Conservation (phyloP, 2,797 vertebrate genomes). For the Setipinna tenuifilis region DNA sequence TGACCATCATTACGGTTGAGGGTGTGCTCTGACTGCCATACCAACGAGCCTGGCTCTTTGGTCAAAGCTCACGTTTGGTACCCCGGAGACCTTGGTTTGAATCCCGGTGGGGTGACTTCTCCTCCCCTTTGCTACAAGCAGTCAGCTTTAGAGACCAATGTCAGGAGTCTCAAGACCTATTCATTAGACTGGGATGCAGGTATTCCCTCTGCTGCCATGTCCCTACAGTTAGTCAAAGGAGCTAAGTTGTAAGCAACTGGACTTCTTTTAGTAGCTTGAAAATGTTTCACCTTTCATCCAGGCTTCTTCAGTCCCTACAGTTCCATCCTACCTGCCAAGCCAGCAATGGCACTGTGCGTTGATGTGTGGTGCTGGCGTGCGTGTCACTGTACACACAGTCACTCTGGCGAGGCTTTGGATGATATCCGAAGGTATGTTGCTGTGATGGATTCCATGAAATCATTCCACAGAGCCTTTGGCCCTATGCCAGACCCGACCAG, state of each 20-base stretch:
- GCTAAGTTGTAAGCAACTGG: too few species aligned
- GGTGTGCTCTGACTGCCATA: too few species aligned
- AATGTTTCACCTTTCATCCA: too few species aligned
- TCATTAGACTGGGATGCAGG: neutral
- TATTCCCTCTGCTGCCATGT: neutral
- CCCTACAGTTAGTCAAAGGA: too few species aligned
- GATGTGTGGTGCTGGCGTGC: neutral
- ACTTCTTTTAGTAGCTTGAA: too few species aligned
- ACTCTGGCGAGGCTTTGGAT: neutral
- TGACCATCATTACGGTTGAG: too few species aligned
- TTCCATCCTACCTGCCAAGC: neutral
- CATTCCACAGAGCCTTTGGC: conserved; percentile 5
- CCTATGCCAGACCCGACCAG: neutral
- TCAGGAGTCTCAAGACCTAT: neutral
- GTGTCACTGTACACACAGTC: neutral
- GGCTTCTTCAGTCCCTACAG: too few species aligned
- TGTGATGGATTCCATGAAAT: neutral
- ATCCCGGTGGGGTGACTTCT: too few species aligned
- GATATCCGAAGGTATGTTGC: neutral
- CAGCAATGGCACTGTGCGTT: neutral
- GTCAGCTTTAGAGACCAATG: neutral
- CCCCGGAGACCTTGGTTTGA: too few species aligned
- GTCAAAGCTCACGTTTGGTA: too few species aligned
- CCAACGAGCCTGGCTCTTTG: too few species aligned
- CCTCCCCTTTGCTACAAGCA: too few species aligned